Base-by-base conservation (phyloP, 53 echinoderm and acorn worm genomes). In the Echinometra lucunter region DNA sequence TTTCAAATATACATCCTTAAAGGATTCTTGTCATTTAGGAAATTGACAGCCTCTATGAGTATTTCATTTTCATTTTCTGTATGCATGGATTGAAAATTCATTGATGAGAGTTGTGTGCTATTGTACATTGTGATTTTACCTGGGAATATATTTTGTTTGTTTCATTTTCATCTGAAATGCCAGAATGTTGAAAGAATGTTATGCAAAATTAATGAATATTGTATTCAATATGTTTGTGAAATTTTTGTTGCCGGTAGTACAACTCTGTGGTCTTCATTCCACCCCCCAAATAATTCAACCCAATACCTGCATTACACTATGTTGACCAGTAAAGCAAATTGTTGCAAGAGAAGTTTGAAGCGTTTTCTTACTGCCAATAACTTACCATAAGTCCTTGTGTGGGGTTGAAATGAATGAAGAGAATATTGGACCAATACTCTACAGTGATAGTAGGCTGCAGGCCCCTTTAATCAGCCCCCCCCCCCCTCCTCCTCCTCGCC, bases 51-150 rank as follows among this genome's bases (percentile, higher is more conserved):
- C 9, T 30, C 7, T 32, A 67, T 67, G 10, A 28, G 69, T 5
- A 32, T 30, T 69, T 69, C 69, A 69, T 69, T 69, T 69, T 69
- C 69, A 32, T 69, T 69, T 69, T 69, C 69, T 69, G 15, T 66
- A 2, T 27, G 2, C 25, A n/a, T n/a, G 66, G 3, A 66, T 19
- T 66, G n/a, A n/a, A n/a, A n/a, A n/a, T 53, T 9, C 53, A 11
- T 53, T 53, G 53, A 30, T 69, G 32, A 69, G 69, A 32, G 34
- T 1, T 12, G 11, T 69, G 34, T 32, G 34, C 1, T 34, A 0
- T 69, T 63, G 23, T 27, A 3, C 63, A 23, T 63, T 0, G 5
- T 0, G 69, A 10, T 69, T 34, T 69, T 69, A 69, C 69, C 69
- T 32, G 69, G 69, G 69, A 69, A 69, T 69, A 13, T 69, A n/a